A percentile compares a stretch with the other conserved stretches of the same genome.
phyloP scores from a whole-genome alignment of 2,797 vertebrate species.

The Gymnothorax reevesii region DNA sequence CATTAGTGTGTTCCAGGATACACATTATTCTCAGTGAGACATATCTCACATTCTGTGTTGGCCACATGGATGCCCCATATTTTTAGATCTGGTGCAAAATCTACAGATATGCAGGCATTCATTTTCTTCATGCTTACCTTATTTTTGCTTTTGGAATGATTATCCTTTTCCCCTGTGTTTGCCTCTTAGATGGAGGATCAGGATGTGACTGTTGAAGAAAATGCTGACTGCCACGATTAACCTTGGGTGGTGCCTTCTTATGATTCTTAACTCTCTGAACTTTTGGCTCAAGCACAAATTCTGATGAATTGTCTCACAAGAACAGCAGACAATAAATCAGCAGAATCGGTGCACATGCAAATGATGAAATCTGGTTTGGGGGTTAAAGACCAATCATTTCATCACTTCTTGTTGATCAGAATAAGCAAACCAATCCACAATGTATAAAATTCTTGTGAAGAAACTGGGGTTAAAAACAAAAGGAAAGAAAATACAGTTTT shows the following conservation, averaged over 20 bases:
- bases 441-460: background rate
- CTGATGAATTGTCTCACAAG: background rate
- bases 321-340: background rate
- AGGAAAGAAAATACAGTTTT: background rate
- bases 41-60: background rate
- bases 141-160: background rate
- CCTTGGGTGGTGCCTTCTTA: background rate
- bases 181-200: conserved; percentile 64
- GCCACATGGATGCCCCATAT: background rate
- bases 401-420: background rate
- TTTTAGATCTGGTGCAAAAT: background rate
- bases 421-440: background rate
- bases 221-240: conserved; percentile 58
- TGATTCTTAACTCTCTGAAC: conserved; percentile 25
- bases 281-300: conserved; percentile 51
- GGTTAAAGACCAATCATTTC: background rate
- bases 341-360: background rate
- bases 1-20: background rate
- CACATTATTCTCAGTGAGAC: background rate
- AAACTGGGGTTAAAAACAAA: background rate
- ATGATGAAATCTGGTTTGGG: background rate
- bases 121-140: background rate
- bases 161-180: conserved; percentile 28
- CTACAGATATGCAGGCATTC: background rate
- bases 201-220: conserved; percentile 50